These are phyloP conservation scores for Apaloderma vittatum DNA, from an alignment of 2,113 vertebrate genomes.

Conservation along the genomic window DNA sequence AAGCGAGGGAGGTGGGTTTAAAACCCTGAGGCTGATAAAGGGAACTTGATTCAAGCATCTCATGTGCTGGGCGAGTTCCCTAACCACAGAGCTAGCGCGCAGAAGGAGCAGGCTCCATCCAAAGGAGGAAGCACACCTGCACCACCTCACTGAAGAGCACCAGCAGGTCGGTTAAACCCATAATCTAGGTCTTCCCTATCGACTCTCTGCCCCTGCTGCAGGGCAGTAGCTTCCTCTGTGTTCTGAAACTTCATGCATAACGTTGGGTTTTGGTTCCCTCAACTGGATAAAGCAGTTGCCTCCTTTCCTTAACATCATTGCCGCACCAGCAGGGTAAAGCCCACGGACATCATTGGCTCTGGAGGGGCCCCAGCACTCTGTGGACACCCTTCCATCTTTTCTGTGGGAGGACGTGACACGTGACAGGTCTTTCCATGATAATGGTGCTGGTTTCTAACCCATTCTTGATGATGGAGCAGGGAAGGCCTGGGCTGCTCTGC, in stretches of 20 bases:
- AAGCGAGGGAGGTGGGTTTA: not conserved
- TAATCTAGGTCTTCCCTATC: not conserved
- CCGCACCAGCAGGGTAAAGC: not conserved
- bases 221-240: not conserved
- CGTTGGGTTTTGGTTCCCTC: rapidly evolving
- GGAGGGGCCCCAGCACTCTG: not conserved
- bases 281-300: not conserved
- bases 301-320: not conserved
- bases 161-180: not conserved
- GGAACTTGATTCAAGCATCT: not conserved
- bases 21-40: conserved; percentile 5
- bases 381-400: not conserved
- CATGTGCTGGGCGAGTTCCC: not conserved
- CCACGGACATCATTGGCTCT: rapidly evolving
- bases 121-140: not conserved
- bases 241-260: rapidly evolving
- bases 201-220: not conserved
- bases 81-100: not conserved
- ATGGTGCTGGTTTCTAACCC: not conserved
- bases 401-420: not conserved
- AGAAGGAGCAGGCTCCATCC: not conserved
- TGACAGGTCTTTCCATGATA: not conserved
- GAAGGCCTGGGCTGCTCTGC: not conserved
- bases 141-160: not conserved
- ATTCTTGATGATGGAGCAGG: rapidly evolving